Evolutionary conservation across 2,888 invertebrate species (phyloP), one percentile per base, ranked within the genome.

Genomic region (Harpalus rubripes): DNA sequence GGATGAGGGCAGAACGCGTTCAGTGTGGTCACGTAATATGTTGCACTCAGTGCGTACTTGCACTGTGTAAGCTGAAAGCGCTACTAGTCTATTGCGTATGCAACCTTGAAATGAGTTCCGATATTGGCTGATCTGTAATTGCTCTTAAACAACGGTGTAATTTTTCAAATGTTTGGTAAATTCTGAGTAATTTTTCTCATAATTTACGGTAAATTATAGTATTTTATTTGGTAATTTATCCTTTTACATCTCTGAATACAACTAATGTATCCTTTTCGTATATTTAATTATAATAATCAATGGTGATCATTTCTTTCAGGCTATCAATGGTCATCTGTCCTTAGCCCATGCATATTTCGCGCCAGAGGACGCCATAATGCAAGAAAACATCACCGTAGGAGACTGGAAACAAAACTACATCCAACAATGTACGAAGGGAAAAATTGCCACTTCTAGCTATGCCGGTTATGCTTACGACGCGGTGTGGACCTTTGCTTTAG

Each of bases 401-500:
- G 89, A 94, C 85, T 96, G 96, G 95, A 91, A 92, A 86, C 85
- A 91, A 8, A 89, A 90, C 0, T 94, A 94, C 87, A 89, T 90
- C 44, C 58, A 56, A 7, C 52, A 22, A 56, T 81, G 81, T 12
- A 59, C 39, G 12, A 63, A 61, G 26, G 41, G 32, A 32, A 65
- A 44, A 68, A 78, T 22, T 65, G 59, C 52, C 88, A 87, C 65
- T 22, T 95, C 95, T 0, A 92, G 93, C 87, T 96, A 95, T 89
- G 95, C 95, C 0, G 95, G 95, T 0, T 96, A 94, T 89, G 95
- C 95, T 0, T 96, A 96, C 88, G 96, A 96, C 90, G 96, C 96
- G 0, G 95, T 96, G 79, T 96, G 96, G 96, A 94, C 94, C 0
- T 96, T 95, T 90, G 96, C 95, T 3, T 91, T 93, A 56, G 96